Conservation (phyloP, 2,888 invertebrate genomes). For the Calliphora vomitoria region DNA sequence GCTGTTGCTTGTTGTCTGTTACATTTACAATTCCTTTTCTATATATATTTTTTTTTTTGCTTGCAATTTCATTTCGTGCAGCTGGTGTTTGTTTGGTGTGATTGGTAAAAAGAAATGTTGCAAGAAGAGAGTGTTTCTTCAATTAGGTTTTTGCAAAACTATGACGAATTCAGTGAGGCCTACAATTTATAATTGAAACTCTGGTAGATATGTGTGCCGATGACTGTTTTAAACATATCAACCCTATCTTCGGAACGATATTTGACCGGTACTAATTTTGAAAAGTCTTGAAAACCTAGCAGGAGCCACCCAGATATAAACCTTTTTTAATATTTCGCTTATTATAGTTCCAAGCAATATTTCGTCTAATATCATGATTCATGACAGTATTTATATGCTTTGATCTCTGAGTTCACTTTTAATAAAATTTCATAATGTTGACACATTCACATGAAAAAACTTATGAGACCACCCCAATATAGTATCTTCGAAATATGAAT, state of each 20-base stretch:
- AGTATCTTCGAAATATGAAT: conserved; percentile 30
- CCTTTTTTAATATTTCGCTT: too few species aligned
- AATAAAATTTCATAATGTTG: not conserved
- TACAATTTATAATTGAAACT: not conserved
- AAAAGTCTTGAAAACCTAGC: too few species aligned
- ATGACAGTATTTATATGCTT: too few species aligned
- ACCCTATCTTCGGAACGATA: too few species aligned
- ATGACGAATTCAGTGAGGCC: conserved; percentile 31
- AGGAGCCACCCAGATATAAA: too few species aligned
- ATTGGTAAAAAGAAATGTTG: conserved; percentile 49
- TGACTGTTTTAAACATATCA: too few species aligned
- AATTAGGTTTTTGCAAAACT: not conserved
- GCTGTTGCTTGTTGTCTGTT: conserved; percentile 57
- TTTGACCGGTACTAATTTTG: too few species aligned
- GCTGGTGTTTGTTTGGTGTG: conserved; percentile 62
- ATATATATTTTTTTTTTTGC: conserved; percentile 2
- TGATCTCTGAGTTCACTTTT: too few species aligned
- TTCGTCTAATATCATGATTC: too few species aligned
- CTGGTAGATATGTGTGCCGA: too few species aligned
- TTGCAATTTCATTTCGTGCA: conserved; percentile 53
- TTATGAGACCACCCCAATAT: not conserved
- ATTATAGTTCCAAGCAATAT: too few species aligned
- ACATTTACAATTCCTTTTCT: conserved; percentile 50
- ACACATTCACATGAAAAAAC: not conserved
- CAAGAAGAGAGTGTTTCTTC: conserved; percentile 9